Evolutionary conservation across 2,797 vertebrate genomes (phyloP).

Genomic region (Liparis tanakae): DNA sequence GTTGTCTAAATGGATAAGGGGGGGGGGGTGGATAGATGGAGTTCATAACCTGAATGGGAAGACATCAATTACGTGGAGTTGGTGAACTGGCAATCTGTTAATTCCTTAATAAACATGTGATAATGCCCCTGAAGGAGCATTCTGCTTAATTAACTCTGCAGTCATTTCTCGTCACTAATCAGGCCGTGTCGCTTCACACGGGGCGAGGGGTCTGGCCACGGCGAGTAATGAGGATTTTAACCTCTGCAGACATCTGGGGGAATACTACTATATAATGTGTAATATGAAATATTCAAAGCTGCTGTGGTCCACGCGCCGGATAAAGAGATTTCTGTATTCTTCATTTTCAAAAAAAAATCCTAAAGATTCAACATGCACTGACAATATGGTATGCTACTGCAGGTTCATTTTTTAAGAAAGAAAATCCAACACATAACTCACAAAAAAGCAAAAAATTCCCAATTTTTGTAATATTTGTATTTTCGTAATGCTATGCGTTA

Average conservation of each 20-base stretch:
- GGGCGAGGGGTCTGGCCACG: conserved; percentile 71
- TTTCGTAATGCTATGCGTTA: neutral
- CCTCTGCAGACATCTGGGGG: conserved; percentile 70
- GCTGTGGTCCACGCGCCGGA: conserved; percentile 12
- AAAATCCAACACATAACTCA: neutral
- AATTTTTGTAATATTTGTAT: neutral
- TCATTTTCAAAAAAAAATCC: neutral
- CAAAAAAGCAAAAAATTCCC: neutral
- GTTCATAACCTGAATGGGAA: conserved; percentile 78
- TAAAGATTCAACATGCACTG: neutral
- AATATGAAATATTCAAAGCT: conserved; percentile 46
- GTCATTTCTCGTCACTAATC: conserved; percentile 82
- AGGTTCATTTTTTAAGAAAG: neutral
- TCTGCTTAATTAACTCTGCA: conserved; percentile 81
- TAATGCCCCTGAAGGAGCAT: conserved; percentile 78
- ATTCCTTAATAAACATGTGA: conserved; percentile 84
- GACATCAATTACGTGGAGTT: conserved; percentile 83
- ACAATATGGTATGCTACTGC: neutral
- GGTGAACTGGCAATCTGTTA: conserved; percentile 78
- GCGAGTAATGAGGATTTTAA: conserved; percentile 82
- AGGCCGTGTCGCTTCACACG: conserved; percentile 79
- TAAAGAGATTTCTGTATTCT: neutral
- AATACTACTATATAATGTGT: conserved; percentile 48
- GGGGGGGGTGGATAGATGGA: conserved; percentile 43
- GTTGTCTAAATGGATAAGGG: conserved; percentile 70